Evolutionary conservation across 2,113 vertebrate species (phyloP).

Genomic region (Epinephelus lanceolatus): DNA sequence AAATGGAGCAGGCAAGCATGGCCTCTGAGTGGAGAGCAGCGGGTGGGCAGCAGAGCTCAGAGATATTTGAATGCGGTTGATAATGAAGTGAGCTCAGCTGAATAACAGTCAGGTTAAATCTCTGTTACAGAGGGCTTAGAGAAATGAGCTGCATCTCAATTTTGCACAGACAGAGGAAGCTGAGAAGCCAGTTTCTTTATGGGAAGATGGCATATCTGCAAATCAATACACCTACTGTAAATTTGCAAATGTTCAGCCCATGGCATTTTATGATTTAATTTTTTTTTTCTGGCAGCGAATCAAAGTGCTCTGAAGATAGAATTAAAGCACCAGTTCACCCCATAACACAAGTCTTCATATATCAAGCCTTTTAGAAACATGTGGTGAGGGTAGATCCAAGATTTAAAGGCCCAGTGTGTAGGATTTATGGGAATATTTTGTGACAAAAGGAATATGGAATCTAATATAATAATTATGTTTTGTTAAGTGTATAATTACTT

Average conservation of each 20-base stretch:
- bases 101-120: conserved; percentile 58
- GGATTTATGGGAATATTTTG: no score
- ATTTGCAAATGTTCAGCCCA: neutral
- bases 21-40: conserved; percentile 43
- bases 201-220: neutral
- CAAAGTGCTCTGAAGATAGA: neutral
- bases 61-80: conserved; percentile 53
- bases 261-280: neutral
- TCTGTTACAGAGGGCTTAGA: conserved; percentile 22
- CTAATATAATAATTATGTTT: no score
- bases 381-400: neutral
- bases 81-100: conserved; percentile 62
- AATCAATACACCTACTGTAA: neutral
- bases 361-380: neutral
- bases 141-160: conserved; percentile 34
- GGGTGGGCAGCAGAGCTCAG: conserved; percentile 45
- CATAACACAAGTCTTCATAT: neutral
- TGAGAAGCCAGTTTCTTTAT: neutral
- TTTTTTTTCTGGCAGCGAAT: neutral
- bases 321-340: neutral
- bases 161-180: neutral
- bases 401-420: no score
- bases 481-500: no score
- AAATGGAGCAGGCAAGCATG: conserved; percentile 50
- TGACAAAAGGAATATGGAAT: no score